phyloP scores from a whole-genome alignment of 2,797 vertebrate genomes.

The Rhincodon typus region DNA sequence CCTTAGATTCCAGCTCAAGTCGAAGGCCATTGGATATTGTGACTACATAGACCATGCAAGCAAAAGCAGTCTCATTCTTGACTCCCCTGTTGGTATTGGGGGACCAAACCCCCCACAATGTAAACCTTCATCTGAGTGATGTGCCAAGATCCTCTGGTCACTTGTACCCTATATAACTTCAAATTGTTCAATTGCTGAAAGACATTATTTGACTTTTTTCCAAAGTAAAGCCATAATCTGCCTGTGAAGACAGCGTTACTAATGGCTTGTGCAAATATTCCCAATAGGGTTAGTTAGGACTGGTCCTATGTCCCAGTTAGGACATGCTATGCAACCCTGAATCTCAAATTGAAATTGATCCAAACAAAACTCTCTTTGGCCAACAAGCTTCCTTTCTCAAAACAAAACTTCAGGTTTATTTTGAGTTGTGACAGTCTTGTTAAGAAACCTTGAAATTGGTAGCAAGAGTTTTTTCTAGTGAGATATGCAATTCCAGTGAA shows the following conservation, averaged over 20 bases:
- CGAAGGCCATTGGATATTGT: background rate
- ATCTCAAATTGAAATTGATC: background rate
- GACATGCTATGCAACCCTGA: background rate
- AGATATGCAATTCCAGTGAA: too few species aligned
- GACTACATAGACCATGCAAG: background rate
- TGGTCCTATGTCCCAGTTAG: background rate
- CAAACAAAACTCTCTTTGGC: background rate
- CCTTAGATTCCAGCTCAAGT: background rate
- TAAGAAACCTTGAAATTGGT: too few species aligned
- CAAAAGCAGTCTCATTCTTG: too few species aligned
- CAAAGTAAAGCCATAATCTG: background rate
- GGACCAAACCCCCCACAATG: background rate
- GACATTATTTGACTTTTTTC: background rate
- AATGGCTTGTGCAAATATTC: background rate
- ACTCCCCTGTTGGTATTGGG: too few species aligned
- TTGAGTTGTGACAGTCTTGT: too few species aligned
- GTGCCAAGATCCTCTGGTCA: background rate
- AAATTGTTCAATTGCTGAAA: background rate
- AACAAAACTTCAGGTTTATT: background rate
- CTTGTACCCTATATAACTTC: background rate
- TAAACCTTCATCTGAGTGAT: background rate
- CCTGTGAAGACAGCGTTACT: background rate
- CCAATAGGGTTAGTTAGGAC: background rate
- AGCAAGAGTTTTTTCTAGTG: too few species aligned
- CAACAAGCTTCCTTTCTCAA: background rate